Base-by-base conservation (phyloP, 2,888 invertebrate species). In the Caenorhabditis sulstoni region DNA sequence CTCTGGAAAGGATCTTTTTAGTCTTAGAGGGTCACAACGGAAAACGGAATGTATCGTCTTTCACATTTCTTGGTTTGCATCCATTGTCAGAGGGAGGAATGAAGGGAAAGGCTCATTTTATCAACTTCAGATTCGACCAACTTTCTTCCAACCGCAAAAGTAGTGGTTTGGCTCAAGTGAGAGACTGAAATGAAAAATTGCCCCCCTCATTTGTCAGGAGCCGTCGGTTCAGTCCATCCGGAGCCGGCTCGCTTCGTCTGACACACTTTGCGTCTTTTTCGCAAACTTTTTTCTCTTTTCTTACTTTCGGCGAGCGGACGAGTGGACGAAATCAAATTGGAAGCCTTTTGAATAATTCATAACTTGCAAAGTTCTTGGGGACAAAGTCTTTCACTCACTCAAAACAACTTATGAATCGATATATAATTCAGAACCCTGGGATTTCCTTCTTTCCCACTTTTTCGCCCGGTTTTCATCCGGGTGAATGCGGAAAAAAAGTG, bases 1-100 rank as follows among this genome's bases (percentile, higher is more conserved):
- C 61, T 70, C 70, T 70, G 61, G 61, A 70, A 70, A 53, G 7
- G 53, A 61, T 70, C 45, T 61, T 53, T 52, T 59, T 44, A 64
- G 50, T 64, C 45, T 58, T 29, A 29, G 29, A 29, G 29, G 29
- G 29, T 29, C 61, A 23, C 37, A 45, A 45, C 18, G 44, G 29
- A 29, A 29, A 7, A 29, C 29, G 29, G 29, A 7, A 59, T 68
- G 68, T 68, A 59, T 68, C 59, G 59, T 50, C 59, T 68, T 68
- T 59, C 59, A 68, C 44, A n/a, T n/a, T n/a, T n/a, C n/a, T n/a
- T n/a, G n/a, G n/a, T n/a, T n/a, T n/a, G n/a, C n/a, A n/a, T n/a
- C n/a, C n/a, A n/a, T n/a, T n/a, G n/a, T n/a, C n/a, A n/a, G n/a
- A n/a, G n/a, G n/a, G n/a, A n/a, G n/a, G n/a, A n/a, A n/a, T n/a